phyloP scores from a whole-genome alignment of 2,113 vertebrate genomes.

The Solea solea region DNA sequence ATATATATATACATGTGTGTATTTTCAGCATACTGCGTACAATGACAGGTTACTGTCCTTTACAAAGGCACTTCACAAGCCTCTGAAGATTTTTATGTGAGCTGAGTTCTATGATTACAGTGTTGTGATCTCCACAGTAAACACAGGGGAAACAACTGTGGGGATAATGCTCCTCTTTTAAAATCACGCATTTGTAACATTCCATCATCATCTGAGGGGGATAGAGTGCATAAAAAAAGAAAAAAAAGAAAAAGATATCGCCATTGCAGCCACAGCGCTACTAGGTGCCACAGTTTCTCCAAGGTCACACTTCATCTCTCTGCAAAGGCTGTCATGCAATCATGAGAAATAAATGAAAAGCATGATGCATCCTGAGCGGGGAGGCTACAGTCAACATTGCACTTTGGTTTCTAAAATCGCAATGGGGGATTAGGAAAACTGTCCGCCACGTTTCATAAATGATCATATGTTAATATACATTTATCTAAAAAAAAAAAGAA shows the following conservation, averaged over 20 bases:
- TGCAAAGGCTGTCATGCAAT: slow-evolving; percentile 66
- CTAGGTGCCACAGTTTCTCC: slow-evolving; percentile 60
- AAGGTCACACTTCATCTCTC: slow-evolving; percentile 67
- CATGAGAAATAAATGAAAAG: slow-evolving; percentile 68
- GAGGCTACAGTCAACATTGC: slow-evolving; percentile 28
- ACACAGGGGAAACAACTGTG: background rate
- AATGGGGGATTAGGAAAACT: background rate
- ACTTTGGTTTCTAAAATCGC: slow-evolving; percentile 18
- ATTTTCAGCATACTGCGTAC: background rate
- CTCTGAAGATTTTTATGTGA: slow-evolving; percentile 28
- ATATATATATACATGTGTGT: too few relatives aligned
- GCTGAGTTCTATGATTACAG: slow-evolving; percentile 38
- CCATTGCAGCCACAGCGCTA: slow-evolving; percentile 34
- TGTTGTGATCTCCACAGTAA: slow-evolving; percentile 34
- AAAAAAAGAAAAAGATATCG: slow-evolving; percentile 21
- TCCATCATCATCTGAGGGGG: slow-evolving; percentile 6
- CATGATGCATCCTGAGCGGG: slow-evolving; percentile 36
- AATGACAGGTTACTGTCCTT: slow-evolving; percentile 29
- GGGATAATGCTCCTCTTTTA: slow-evolving; percentile 13
- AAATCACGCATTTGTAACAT: slow-evolving; percentile 35
- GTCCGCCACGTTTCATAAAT: slow-evolving; percentile 8
- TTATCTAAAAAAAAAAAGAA: background rate
- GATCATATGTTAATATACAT: background rate
- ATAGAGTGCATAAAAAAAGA: slow-evolving; percentile 8
- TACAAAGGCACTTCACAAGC: slow-evolving; percentile 14